Evolutionary conservation across 1,140 invertebrate species (phyloP).

Genomic region (Macrosteles quadrilineatus): DNA sequence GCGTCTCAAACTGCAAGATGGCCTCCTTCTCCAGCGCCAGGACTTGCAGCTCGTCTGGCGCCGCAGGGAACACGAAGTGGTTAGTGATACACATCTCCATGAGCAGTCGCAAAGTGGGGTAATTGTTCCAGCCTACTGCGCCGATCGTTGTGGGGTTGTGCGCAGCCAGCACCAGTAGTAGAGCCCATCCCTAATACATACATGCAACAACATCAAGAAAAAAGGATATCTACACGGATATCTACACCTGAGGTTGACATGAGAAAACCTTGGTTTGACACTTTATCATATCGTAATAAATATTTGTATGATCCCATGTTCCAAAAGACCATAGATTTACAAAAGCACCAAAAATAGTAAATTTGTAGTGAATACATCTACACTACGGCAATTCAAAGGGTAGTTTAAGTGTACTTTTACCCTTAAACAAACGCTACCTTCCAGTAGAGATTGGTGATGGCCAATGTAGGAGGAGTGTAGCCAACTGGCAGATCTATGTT

Average conservation of each 20-base stretch:
- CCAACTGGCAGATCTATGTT: constrained; percentile 84
- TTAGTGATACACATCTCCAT: constrained; percentile 99
- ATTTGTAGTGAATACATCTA: too few species aligned
- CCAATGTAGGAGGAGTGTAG: constrained; percentile 85
- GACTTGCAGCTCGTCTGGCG: constrained; percentile 67
- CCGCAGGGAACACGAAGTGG: constrained; percentile 76
- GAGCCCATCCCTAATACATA: constrained; percentile 84
- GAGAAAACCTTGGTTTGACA: too few species aligned
- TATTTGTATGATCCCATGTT: too few species aligned
- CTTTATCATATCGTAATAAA: too few species aligned
- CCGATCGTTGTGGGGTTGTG: constrained; percentile 91
- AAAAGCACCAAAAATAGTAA: too few species aligned
- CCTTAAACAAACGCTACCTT: too few species aligned
- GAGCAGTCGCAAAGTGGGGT: constrained; percentile 87
- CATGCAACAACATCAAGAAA: too few species aligned
- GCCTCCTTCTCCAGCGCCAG: constrained; percentile 73
- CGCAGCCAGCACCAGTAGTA: constrained; percentile 82
- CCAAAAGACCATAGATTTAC: too few species aligned
- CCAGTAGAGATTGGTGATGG: constrained; percentile 92
- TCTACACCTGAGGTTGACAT: too few species aligned
- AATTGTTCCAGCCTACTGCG: constrained; percentile 81
- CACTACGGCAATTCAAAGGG: too few species aligned
- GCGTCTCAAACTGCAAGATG: constrained; percentile 91
- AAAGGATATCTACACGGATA: too few species aligned
- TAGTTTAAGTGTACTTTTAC: too few species aligned